Evolutionary conservation across 2,888 invertebrate genomes (phyloP).

Genomic region (Drosophila meridionalis): DNA sequence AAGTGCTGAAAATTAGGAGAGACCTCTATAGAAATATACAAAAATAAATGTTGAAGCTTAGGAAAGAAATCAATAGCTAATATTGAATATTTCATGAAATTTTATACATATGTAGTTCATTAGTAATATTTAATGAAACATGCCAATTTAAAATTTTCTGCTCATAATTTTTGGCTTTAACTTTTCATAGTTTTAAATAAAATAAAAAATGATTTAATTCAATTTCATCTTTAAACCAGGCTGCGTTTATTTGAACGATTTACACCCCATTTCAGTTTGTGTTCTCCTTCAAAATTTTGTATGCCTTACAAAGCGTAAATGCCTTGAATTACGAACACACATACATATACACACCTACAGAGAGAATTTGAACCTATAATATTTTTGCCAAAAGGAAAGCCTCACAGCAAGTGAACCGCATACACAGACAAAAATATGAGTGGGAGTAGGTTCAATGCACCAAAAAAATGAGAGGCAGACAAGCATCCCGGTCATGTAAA

Average conservation of each 20-base stretch:
- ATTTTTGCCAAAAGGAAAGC: slow-evolving; percentile 26
- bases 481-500: slow-evolving; percentile 54
- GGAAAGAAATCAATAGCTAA: no score
- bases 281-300: slow-evolving; percentile 4
- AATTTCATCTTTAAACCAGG: background rate
- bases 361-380: slow-evolving; percentile 36
- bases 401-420: slow-evolving; percentile 52
- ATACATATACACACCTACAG: slow-evolving; percentile 7
- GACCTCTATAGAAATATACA: no score
- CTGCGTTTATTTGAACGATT: background rate
- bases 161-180: background rate
- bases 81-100: no score
- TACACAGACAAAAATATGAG: slow-evolving; percentile 26
- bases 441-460: slow-evolving; percentile 57
- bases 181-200: background rate
- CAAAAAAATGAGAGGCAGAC: slow-evolving; percentile 33
- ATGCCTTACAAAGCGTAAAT: slow-evolving; percentile 44
- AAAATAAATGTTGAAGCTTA: no score
- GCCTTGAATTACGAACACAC: slow-evolving; percentile 45
- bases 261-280: background rate
- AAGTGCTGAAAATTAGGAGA: no score
- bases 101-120: background rate
- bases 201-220: background rate
- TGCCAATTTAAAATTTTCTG: background rate
- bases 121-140: background rate